Evolutionary conservation across 2,113 vertebrate genomes (phyloP), one percentile per base, ranked within the genome.

Genomic region (Oncorhynchus masou): DNA sequence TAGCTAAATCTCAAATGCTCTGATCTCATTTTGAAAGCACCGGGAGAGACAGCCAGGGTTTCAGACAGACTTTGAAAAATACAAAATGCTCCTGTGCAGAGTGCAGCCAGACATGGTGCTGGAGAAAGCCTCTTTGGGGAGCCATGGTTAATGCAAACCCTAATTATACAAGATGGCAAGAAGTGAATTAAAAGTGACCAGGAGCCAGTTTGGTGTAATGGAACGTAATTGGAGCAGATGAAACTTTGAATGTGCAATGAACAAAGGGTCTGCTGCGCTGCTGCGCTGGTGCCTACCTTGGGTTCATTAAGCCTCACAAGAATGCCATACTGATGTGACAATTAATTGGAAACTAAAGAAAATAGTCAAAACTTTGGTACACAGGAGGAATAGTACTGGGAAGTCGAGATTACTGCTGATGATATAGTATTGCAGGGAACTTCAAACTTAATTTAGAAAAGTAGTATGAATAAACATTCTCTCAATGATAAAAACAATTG

Each of bases 1-100:
- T 81, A 90, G 85, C 86, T 79, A 89, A 88, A 88, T 88, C 89
- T 91, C 86, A 69, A 87, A 91, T 83, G 87, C 90, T 91, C 90
- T 92, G 89, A 91, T 91, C 90, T 93, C 86, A 92, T 93, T 91
- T 92, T 19, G 74, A 68, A 87, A 79, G 27, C 11, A 73, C 19
- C 72, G 16, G 22, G 48, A 34, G 70, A 83, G 72, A 85, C 78
- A 74, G 31, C 0, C 68, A 24, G 25, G 48, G 66, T 77, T 79
- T 76, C 66, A 73, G 76, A 69, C 75, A 80, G 78, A 78, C 82
- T 90, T 86, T 85, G 83, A 85, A 84, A 80, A 89, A 60, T 60
- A 73, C 68, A 24, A 68, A 77, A 74, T 78, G 79, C 78, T 83
- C 78, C 79, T 77, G 71, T 81, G 79, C 39, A 16, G 51, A 54